Conservation (phyloP, 2,888 invertebrate genomes). For the Eupeodes latifasciatus region DNA sequence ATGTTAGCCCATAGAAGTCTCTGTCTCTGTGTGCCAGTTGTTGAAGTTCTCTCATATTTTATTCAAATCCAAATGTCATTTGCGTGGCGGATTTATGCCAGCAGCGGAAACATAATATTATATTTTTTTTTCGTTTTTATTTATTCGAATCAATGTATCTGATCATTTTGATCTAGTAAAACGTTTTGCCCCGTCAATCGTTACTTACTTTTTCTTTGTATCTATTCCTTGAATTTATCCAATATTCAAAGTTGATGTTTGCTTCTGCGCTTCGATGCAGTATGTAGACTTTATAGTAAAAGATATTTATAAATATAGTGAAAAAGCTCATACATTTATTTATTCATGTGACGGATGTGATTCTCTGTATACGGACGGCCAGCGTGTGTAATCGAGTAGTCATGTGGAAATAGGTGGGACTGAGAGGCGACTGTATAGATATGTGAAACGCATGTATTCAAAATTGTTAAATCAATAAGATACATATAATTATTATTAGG, state of each 20-base stretch:
- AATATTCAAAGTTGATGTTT: conserved; percentile 60
- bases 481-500: conserved; percentile 56
- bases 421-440: conserved; percentile 12
- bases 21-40: neutral
- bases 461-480: conserved; percentile 51
- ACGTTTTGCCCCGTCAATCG: conserved; percentile 64
- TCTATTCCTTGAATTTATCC: conserved; percentile 46
- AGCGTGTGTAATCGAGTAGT: conserved; percentile 50
- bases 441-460: conserved; percentile 7
- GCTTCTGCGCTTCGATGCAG: neutral
- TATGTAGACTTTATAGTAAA: conserved; percentile 12
- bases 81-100: conserved; percentile 69
- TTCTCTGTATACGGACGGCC: neutral
- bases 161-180: conserved; percentile 70
- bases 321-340: conserved; percentile 66
- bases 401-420: conserved; percentile 62
- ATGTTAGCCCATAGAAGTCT: neutral
- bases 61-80: conserved; percentile 72
- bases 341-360: conserved; percentile 73
- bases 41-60: conserved; percentile 72
- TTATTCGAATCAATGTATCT: conserved; percentile 55
- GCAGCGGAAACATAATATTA: conserved; percentile 74
- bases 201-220: conserved; percentile 2
- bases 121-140: conserved; percentile 18
- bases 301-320: conserved; percentile 36